Evolutionary conservation across 2,797 vertebrate species (phyloP).

Genomic region (Chiloscyllium punctatum): DNA sequence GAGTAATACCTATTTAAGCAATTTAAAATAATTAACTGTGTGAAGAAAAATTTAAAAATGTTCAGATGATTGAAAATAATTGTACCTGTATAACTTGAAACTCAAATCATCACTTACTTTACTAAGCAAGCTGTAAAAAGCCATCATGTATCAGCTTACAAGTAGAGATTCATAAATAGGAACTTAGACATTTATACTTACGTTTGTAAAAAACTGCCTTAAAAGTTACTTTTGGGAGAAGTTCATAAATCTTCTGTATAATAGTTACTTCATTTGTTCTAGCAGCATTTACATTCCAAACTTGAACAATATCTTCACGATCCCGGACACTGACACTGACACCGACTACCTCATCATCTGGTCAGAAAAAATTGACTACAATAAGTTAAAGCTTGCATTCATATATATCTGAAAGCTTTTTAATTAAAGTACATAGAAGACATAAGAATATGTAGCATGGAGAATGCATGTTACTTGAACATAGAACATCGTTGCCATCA

Average conservation of each 20-base stretch:
- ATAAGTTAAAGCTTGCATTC: neutral
- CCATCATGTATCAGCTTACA: neutral
- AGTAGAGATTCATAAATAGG: neutral
- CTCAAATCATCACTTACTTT: neutral
- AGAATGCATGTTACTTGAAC: neutral
- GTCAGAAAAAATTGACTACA: conserved; percentile 27
- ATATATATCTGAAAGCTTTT: neutral
- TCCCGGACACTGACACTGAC: conserved; percentile 87
- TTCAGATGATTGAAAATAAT: neutral
- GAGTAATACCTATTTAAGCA: neutral
- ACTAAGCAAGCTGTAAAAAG: neutral
- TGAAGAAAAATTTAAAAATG: neutral
- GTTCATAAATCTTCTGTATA: conserved; percentile 79
- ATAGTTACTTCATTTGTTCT: conserved; percentile 77
- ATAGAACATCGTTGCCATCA: neutral
- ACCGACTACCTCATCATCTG: conserved; percentile 90
- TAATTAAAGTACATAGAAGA: neutral
- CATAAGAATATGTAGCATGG: neutral
- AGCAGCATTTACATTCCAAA: conserved; percentile 88
- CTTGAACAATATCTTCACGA: conserved; percentile 83
- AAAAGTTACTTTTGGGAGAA: conserved; percentile 82
- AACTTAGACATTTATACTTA: conserved; percentile 60
- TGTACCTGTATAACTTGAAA: neutral
- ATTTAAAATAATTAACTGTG: neutral
- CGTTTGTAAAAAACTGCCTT: conserved; percentile 95